A percentile compares a stretch with the other conserved stretches of the same genome.
Evolutionary conservation across 2,888 invertebrate species (phyloP).

Genomic region (Megalurothrips usitatus): DNA sequence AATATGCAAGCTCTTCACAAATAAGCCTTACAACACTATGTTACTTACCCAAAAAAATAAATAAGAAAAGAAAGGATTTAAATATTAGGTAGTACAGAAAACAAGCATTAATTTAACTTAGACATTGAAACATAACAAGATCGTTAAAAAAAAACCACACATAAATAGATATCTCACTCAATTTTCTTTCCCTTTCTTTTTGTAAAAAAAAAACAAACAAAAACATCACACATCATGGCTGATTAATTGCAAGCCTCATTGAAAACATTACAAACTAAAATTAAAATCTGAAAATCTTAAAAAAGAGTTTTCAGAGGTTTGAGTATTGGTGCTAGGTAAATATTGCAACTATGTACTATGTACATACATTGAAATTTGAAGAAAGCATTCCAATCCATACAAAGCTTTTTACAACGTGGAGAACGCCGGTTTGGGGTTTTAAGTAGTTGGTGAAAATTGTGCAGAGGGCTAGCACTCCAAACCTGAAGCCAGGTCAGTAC

Average conservation of each 20-base stretch:
- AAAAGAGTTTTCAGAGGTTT: background rate
- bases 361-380: background rate
- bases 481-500: background rate
- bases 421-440: background rate
- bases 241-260: slow-evolving; percentile 9
- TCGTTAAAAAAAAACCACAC: slow-evolving; percentile 21
- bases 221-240: slow-evolving; percentile 12
- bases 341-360: slow-evolving; percentile 12
- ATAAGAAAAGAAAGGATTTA: slow-evolving; percentile 4
- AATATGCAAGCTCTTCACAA: slow-evolving; percentile 2
- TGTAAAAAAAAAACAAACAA: background rate
- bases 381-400: background rate
- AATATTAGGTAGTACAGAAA: slow-evolving; percentile 21
- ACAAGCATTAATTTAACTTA: slow-evolving; percentile 27
- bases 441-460: background rate
- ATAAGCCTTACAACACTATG: background rate
- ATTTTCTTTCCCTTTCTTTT: background rate
- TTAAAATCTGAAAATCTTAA: background rate
- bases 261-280: slow-evolving; percentile 16
- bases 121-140: background rate
- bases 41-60: slow-evolving; percentile 23
- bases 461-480: background rate
- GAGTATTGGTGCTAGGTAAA: slow-evolving; percentile 11
- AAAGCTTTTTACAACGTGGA: background rate
- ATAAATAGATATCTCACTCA: slow-evolving; percentile 27